Evolutionary conservation across 2,113 vertebrate species (phyloP).

Genomic region (Mormoops blainvillei): DNA sequence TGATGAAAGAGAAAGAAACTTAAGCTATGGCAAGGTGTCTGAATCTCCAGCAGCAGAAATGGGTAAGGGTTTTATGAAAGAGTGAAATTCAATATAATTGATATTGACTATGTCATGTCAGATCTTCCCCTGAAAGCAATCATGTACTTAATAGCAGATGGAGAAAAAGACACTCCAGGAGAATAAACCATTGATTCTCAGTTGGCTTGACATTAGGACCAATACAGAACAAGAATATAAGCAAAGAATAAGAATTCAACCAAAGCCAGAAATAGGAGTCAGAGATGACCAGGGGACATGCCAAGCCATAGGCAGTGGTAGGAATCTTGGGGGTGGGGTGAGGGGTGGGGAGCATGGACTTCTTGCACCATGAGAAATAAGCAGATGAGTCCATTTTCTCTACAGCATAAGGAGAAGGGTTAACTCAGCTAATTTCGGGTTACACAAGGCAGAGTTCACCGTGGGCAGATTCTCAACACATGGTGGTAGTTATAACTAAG

Average conservation of each 20-base stretch:
- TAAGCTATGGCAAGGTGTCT: not conserved
- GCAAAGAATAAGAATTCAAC: not conserved
- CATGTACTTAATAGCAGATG: not conserved
- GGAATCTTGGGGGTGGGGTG: not conserved
- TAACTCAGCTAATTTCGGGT: not conserved
- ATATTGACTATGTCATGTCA: not conserved
- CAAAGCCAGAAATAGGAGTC: not conserved
- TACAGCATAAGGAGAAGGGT: not conserved
- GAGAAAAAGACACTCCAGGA: not conserved
- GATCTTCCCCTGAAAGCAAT: not conserved
- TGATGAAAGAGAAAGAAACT: not conserved
- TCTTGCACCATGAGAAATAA: not conserved
- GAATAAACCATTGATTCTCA: not conserved
- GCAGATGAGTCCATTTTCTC: not conserved
- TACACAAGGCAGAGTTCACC: not conserved
- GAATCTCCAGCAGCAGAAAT: not conserved
- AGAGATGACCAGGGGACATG: not conserved
- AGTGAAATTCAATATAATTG: not conserved
- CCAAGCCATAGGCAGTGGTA: not conserved
- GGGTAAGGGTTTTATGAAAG: not conserved
- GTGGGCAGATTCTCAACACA: not conserved
- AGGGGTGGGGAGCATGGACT: not conserved
- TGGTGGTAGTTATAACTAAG: not conserved
- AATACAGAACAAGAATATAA: not conserved
- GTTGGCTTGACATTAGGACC: not conserved